Percentiles rank a stretch among this genome's conserved stretches.
Evolutionary conservation across 2,888 invertebrate genomes (phyloP).

Genomic region (Amaurobius ferox): DNA sequence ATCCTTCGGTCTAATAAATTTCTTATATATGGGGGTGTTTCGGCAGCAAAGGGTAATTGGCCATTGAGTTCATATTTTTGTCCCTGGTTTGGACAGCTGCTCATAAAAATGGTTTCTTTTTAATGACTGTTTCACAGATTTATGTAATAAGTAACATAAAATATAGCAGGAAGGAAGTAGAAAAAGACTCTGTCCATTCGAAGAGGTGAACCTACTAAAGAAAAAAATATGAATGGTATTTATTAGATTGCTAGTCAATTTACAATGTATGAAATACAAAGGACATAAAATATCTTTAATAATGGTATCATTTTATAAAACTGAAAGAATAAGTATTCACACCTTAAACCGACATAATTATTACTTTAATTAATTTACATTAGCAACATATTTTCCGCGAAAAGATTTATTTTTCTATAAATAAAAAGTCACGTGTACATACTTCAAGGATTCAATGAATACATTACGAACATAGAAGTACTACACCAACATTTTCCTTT

Average conservation of each 20-base stretch:
- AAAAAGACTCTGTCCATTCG: slow-evolving; percentile 1
- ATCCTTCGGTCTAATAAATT: background rate
- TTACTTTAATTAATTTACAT: background rate
- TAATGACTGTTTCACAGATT: background rate
- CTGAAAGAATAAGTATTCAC: no score
- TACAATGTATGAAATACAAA: no score
- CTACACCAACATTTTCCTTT: no score
- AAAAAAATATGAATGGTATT: background rate
- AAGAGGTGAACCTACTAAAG: background rate
- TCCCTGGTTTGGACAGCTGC: background rate
- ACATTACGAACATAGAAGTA: no score
- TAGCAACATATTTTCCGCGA: background rate
- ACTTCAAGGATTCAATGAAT: background rate
- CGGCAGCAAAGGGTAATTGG: background rate
- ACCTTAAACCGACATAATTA: no score
- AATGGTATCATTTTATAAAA: no score
- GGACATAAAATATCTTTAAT: no score
- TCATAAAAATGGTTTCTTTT: background rate
- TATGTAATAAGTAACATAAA: slow-evolving; percentile 3
- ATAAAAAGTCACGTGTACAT: background rate
- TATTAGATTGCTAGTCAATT: no score
- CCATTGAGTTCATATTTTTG: background rate
- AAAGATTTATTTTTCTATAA: background rate
- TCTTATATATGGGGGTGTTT: background rate
- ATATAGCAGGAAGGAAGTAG: slow-evolving; percentile 9